Evolutionary conservation across 64 coral and sea anemone genomes (phyloP).

Genomic region (Catalaphyllia jardinei): DNA sequence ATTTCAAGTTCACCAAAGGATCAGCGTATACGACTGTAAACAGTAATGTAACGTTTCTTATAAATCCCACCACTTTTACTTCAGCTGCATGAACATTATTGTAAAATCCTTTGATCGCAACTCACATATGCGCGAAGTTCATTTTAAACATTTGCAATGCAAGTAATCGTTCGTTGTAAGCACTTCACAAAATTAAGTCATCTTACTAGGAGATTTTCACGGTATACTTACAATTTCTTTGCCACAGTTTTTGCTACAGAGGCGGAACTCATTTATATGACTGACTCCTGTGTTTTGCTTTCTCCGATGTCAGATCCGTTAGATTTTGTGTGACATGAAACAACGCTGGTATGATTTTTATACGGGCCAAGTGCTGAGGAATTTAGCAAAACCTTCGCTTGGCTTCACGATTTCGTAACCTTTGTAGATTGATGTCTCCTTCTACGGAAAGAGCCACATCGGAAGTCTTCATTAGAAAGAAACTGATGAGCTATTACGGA

Average conservation of each 20-base stretch:
- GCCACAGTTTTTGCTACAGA: slow-evolving; percentile 65
- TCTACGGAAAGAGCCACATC: too few species aligned
- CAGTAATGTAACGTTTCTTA: too few species aligned
- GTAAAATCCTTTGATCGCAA: background rate
- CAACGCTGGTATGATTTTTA: background rate
- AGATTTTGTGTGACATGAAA: background rate
- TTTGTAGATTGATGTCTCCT: background rate
- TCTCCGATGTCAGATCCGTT: background rate
- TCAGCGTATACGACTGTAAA: too few species aligned
- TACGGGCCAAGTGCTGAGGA: background rate
- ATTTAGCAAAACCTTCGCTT: background rate
- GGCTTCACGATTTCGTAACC: background rate
- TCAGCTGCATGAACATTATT: background rate
- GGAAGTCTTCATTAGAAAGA: background rate
- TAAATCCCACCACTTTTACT: too few species aligned
- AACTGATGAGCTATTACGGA: background rate
- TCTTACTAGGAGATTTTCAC: background rate
- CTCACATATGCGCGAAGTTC: background rate
- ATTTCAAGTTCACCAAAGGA: too few species aligned
- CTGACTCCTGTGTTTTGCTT: background rate
- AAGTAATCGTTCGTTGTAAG: background rate
- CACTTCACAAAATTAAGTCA: background rate
- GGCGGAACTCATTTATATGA: slow-evolving; percentile 58
- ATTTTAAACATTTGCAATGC: background rate
- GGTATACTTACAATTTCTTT: slow-evolving; percentile 80